Percentiles rank a stretch among this genome's conserved stretches.
Evolutionary conservation across 2,888 invertebrate species (phyloP).

Genomic region (Perizoma flavofasciatum): DNA sequence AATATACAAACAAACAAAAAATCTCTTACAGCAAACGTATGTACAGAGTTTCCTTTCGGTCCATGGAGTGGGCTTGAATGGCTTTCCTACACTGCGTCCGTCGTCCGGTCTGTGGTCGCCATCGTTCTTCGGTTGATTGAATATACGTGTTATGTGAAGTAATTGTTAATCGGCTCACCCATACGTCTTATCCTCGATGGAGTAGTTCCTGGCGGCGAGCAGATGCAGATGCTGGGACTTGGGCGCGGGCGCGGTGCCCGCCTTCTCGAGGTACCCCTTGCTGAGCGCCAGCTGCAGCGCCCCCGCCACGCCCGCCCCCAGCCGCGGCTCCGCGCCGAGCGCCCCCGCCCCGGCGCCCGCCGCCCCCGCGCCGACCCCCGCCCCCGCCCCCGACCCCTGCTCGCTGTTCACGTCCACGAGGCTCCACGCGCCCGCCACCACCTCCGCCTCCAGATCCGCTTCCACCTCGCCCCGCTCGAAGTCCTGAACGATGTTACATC

Average conservation of each 20-base stretch:
- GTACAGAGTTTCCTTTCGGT: too few relatives aligned
- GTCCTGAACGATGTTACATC: conserved; percentile 48
- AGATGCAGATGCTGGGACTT: conserved; percentile 62
- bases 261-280: conserved; percentile 96
- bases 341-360: conserved; percentile 65
- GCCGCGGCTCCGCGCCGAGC: conserved; percentile 96
- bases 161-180: conserved; percentile 41
- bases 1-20: too few relatives aligned
- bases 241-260: conserved; percentile 86
- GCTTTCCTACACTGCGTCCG: too few relatives aligned
- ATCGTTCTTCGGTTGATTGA: too few relatives aligned
- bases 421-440: conserved; percentile 91
- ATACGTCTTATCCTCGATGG: conserved; percentile 61
- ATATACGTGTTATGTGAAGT: too few relatives aligned
- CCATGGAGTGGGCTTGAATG: too few relatives aligned
- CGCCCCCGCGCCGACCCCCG: neutral
- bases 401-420: conserved; percentile 88
- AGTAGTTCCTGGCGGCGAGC: conserved; percentile 50
- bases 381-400: conserved; percentile 46
- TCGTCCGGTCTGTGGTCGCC: too few relatives aligned
- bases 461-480: conserved; percentile 69
- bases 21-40: too few relatives aligned
- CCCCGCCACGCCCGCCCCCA: conserved; percentile 95
- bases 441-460: conserved; percentile 67
- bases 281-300: conserved; percentile 95